These are phyloP conservation scores for Microplitis manilae DNA, from an alignment of 2,888 invertebrate species.

Conservation along the genomic window DNA sequence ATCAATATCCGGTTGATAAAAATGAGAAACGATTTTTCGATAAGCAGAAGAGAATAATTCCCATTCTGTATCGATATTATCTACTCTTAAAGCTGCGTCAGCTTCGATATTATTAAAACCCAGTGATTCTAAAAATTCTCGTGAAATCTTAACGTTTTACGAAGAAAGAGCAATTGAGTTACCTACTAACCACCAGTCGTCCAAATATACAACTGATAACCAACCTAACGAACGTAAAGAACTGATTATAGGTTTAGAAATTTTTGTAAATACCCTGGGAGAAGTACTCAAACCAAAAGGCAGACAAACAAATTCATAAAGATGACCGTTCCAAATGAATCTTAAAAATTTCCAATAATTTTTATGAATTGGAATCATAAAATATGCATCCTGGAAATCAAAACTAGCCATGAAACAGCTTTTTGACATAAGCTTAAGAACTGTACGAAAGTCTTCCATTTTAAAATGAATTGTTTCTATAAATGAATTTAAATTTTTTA, in stretches of 20 bases:
- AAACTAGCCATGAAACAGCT: conserved; percentile 40
- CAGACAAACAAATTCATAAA: conserved; percentile 41
- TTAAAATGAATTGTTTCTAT: conserved; percentile 48
- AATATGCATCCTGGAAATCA: conserved; percentile 24
- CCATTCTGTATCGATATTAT: too few species aligned
- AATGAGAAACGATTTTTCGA: too few species aligned
- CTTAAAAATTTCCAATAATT: conserved; percentile 41
- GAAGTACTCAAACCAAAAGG: conserved; percentile 39
- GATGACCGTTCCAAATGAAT: conserved; percentile 34
- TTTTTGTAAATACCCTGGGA: conserved; percentile 43
- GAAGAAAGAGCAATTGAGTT: background rate
- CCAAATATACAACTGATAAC: too few species aligned
- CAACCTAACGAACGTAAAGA: background rate
- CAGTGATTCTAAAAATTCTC: conserved; percentile 11
- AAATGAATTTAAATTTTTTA: conserved; percentile 47
- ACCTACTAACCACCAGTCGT: too few species aligned
- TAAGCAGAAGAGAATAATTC: too few species aligned
- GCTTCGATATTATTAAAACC: conserved; percentile 40
- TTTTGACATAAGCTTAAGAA: conserved; percentile 39
- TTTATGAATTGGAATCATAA: conserved; percentile 27
- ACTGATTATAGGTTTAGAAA: conserved; percentile 38
- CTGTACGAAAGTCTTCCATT: conserved; percentile 49
- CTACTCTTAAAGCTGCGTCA: conserved; percentile 13
- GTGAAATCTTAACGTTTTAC: background rate
- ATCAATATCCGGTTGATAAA: too few species aligned